A percentile compares a stretch with the other conserved stretches of the same genome.
Evolutionary conservation across 2,113 vertebrate species (phyloP).

Genomic region (Saiga tatarica): DNA sequence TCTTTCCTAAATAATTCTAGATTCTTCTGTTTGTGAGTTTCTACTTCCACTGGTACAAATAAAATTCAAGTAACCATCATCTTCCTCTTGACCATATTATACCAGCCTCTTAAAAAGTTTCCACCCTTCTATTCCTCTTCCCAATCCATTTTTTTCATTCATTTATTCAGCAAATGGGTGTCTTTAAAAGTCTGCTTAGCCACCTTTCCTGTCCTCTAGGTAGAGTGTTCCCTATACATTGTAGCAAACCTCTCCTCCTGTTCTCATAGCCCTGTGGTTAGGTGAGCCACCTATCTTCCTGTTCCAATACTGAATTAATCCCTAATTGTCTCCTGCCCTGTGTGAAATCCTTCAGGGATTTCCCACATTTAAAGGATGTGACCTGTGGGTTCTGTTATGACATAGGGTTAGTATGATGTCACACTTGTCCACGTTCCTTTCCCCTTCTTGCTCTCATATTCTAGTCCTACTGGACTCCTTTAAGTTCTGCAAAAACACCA

Average conservation of each 20-base stretch:
- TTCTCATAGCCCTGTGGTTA: neutral
- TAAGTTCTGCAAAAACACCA: neutral
- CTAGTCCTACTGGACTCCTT: neutral
- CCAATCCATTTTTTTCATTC: neutral
- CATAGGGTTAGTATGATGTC: neutral
- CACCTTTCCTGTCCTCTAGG: neutral
- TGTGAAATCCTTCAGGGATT: neutral
- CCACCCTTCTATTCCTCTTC: neutral
- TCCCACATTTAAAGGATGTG: neutral
- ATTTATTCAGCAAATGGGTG: neutral
- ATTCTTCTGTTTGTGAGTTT: neutral
- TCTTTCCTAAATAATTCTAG: neutral
- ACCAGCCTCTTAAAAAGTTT: neutral
- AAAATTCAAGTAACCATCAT: neutral
- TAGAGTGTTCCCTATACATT: neutral
- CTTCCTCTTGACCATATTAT: neutral
- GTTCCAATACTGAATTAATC: neutral
- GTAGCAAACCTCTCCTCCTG: neutral
- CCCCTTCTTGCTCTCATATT: neutral
- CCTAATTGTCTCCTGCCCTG: neutral
- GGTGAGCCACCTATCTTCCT: neutral
- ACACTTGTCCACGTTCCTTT: neutral
- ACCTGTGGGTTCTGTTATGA: neutral
- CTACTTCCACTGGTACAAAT: neutral
- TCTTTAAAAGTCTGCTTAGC: neutral